Evolutionary conservation across 1,140 invertebrate genomes (phyloP).

Genomic region (Pseudomyrmex gracilis): DNA sequence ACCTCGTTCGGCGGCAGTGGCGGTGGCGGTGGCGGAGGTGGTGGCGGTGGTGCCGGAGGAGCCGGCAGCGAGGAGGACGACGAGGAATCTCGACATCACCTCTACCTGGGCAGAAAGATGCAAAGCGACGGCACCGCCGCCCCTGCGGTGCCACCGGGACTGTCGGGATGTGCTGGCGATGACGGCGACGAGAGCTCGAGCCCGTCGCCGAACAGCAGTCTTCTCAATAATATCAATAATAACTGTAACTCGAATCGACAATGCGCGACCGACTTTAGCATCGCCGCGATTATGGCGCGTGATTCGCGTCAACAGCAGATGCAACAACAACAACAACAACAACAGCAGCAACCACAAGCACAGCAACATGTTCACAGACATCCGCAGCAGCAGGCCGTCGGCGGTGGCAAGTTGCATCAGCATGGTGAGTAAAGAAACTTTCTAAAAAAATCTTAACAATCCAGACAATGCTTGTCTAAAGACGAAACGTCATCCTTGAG

Average conservation of each 20-base stretch:
- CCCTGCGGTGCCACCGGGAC: slow-evolving; percentile 76
- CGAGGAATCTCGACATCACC: slow-evolving; percentile 84
- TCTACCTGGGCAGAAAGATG: slow-evolving; percentile 86
- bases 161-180: slow-evolving; percentile 78
- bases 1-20: slow-evolving; percentile 82
- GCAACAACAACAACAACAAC: slow-evolving; percentile 70
- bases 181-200: slow-evolving; percentile 81
- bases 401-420: slow-evolving; percentile 81
- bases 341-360: slow-evolving; percentile 55
- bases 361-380: slow-evolving; percentile 70
- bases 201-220: slow-evolving; percentile 82
- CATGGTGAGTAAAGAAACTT: slow-evolving; percentile 75
- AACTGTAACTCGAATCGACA: slow-evolving; percentile 85
- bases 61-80: slow-evolving; percentile 84
- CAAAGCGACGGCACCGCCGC: slow-evolving; percentile 83
- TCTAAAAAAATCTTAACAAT: neutral
- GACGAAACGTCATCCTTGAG: no score
- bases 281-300: slow-evolving; percentile 91
- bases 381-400: slow-evolving; percentile 80
- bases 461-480: no score
- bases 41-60: slow-evolving; percentile 74
- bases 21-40: slow-evolving; percentile 80
- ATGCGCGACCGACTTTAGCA: slow-evolving; percentile 93
- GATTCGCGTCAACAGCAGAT: slow-evolving; percentile 87
- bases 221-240: slow-evolving; percentile 82